Evolutionary conservation across 2,113 vertebrate genomes (phyloP).

Genomic region (Apteryx mantelli): DNA sequence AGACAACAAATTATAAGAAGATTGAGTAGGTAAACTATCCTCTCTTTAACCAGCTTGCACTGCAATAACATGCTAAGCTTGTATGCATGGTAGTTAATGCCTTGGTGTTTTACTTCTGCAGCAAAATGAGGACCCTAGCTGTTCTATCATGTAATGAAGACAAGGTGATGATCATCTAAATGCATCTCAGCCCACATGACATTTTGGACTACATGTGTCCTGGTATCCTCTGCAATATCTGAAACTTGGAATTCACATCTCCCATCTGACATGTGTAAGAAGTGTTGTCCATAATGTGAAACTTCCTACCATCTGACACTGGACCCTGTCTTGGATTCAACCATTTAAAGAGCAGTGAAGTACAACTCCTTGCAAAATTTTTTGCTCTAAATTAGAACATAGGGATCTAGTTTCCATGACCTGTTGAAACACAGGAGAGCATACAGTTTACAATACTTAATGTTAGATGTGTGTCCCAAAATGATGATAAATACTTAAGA

Average conservation of each 20-base stretch:
- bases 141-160: constrained; percentile 79
- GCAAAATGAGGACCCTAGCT: constrained; percentile 77
- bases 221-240: neutral
- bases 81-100: neutral
- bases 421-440: constrained; percentile 32
- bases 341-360: neutral
- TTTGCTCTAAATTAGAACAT: neutral
- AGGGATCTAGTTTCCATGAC: neutral
- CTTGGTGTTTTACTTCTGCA: constrained; percentile 51
- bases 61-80: neutral
- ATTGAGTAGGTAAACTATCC: neutral
- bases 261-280: neutral
- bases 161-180: neutral
- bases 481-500: neutral
- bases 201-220: neutral
- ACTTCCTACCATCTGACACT: neutral
- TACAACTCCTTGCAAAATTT: neutral
- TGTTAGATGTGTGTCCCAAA: neutral
- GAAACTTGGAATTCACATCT: neutral
- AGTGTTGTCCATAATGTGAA: neutral
- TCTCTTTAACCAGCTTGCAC: neutral
- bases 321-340: neutral
- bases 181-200: neutral
- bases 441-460: neutral
- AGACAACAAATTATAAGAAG: neutral